A percentile compares a stretch with the other conserved stretches of the same genome.
Evolutionary conservation across 1,140 invertebrate species (phyloP).

Genomic region (Drosophila virilis): DNA sequence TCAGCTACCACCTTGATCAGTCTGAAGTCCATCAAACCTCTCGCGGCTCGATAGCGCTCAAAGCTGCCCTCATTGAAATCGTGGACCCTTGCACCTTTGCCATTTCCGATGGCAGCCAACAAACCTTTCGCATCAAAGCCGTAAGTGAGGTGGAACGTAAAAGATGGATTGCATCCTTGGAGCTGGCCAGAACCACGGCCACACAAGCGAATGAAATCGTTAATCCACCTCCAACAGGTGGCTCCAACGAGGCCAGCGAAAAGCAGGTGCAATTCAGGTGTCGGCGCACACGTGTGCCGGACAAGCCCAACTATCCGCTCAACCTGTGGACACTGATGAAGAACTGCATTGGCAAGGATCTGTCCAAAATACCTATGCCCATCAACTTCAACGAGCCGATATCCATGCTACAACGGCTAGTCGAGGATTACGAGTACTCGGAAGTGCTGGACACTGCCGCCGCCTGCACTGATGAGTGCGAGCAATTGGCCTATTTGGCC

Average conservation of each 20-base stretch:
- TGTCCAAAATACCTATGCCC: conserved; percentile 99
- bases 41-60: conserved; percentile 97
- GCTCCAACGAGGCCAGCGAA: not conserved
- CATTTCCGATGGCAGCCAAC: conserved; percentile 97
- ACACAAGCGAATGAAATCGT: conserved; percentile 90
- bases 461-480: conserved; percentile 91
- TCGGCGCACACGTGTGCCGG: conserved; percentile 92
- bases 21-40: conserved; percentile 98
- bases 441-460: conserved; percentile 94
- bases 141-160: conserved; percentile 97
- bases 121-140: conserved; percentile 98
- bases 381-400: conserved; percentile 99
- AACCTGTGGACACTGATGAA: conserved; percentile 99
- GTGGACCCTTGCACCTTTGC: conserved; percentile 98
- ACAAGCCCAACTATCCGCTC: conserved; percentile 97
- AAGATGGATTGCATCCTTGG: conserved; percentile 98
- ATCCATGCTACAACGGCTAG: conserved; percentile 98
- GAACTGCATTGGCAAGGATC: conserved; percentile 99
- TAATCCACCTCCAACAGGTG: conserved; percentile 85
- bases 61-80: conserved; percentile 97
- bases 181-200: conserved; percentile 97
- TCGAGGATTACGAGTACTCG: conserved; percentile 99
- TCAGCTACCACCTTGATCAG: conserved; percentile 99
- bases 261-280: conserved; percentile 64
- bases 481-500: conserved; percentile 97